Base-by-base conservation (phyloP, 2,888 invertebrate species). In the Stenoptilia bipunctidactyla region DNA sequence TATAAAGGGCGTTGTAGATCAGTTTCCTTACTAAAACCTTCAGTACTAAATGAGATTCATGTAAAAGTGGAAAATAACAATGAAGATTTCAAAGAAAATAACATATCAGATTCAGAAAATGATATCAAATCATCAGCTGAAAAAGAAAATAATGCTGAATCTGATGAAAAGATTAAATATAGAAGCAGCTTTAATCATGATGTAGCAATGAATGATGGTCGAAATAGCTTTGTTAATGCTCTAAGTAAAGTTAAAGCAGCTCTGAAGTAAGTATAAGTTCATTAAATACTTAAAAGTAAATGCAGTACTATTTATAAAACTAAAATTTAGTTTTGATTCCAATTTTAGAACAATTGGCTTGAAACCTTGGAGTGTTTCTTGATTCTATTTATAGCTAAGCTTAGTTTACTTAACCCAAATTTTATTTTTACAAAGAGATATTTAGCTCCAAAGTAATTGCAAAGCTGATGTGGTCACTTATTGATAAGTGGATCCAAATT, bases 41-140 rank as follows among this genome's bases (percentile, higher is more conserved):
- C 83, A 13, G 82, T 84, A 8, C 60, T 85, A 1, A 80, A 65
- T 52, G 80, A 85, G 57, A 79, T 85, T 47, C 73, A 74, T 52
- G 71, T 80, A 15, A 80, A 80, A 56, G 53, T 62, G 38, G 83
- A 83, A 49, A 73, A 68, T 43, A 59, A 58, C 43, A 62, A 62
- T 52, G 72, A 66, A 30, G 64, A 69, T 44, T 36, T 45, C 1
- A 72, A 67, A 46, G 62, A 64, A 15, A 66, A 58, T 45, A 56
- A 58, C 45, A 56, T 67, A 47, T 77, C 77, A 27, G 80, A 83
- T 52, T 66, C 67, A 1, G 80, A 80, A 25, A 70, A 58, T 60
- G 79, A 79, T 30, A 52, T 58, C 5, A 75, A 72, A 43, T 60
- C 61, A 2, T 49, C 48, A 4, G 65, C 62, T 55, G 76, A 77